These are phyloP conservation scores for Eulacestoma nigropectus DNA, from an alignment of 2,113 vertebrate species.

Conservation along the genomic window DNA sequence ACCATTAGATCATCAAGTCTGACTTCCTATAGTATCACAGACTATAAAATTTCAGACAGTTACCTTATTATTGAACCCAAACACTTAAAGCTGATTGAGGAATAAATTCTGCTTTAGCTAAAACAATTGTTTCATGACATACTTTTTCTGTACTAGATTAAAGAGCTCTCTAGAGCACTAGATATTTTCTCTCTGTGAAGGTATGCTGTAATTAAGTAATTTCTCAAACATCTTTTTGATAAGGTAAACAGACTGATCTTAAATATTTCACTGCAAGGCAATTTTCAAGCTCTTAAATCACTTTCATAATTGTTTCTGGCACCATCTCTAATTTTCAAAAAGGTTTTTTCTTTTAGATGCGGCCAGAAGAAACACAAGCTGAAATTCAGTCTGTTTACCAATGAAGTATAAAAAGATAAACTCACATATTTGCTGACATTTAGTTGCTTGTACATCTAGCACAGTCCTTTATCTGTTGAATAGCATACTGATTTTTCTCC, in stretches of 20 bases:
- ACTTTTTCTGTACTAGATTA: background rate
- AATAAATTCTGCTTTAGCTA: background rate
- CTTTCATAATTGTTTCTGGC: slow-evolving; percentile 45
- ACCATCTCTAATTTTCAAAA: slow-evolving; percentile 19
- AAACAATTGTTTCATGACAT: background rate
- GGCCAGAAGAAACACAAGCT: slow-evolving; percentile 2
- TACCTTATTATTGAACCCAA: background rate
- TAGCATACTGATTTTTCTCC: background rate
- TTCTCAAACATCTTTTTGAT: slow-evolving; percentile 47
- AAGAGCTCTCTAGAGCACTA: slow-evolving; percentile 13
- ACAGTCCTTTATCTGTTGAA: background rate
- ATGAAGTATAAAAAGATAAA: background rate
- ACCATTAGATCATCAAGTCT: background rate
- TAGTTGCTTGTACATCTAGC: background rate
- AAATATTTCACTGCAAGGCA: slow-evolving; percentile 52
- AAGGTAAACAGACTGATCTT: slow-evolving; percentile 47
- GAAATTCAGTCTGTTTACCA: slow-evolving; percentile 29
- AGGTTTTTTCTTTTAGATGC: background rate
- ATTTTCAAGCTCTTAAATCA: slow-evolving; percentile 47
- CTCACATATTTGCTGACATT: background rate
- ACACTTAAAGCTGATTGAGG: background rate
- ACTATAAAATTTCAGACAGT: background rate
- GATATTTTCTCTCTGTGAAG: slow-evolving; percentile 12
- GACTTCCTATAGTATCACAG: background rate
- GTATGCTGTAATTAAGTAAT: slow-evolving; percentile 46